A percentile compares a stretch with the other conserved stretches of the same genome.
These are phyloP conservation scores for Petromus typicus DNA, from an alignment of 2,113 vertebrate genomes.

Conservation along the genomic window DNA sequence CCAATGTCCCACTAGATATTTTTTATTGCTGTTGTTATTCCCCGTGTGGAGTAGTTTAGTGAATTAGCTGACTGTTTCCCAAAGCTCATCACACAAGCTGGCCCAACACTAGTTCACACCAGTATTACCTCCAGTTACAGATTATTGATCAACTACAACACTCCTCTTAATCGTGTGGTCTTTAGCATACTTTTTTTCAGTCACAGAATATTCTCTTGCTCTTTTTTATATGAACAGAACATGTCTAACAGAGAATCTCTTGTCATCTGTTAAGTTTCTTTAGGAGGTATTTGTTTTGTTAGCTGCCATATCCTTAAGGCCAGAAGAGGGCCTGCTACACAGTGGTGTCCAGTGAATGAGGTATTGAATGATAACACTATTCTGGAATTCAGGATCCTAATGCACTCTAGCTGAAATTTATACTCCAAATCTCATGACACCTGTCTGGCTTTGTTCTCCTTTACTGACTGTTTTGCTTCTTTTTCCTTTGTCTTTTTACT, in stretches of 20 bases:
- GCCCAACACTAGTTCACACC: too few species aligned
- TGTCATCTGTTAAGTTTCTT: neutral
- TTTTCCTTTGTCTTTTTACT: neutral
- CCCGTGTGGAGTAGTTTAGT: neutral
- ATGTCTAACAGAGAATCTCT: neutral
- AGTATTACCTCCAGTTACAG: neutral
- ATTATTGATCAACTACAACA: neutral
- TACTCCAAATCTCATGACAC: neutral
- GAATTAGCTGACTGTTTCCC: neutral
- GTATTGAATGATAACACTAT: neutral
- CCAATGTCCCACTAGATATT: neutral
- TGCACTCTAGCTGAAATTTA: neutral
- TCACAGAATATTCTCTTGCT: neutral
- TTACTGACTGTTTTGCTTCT: neutral
- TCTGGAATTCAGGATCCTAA: neutral
- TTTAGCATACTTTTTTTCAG: neutral
- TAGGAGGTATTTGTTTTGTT: constrained; percentile 30
- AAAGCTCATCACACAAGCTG: neutral
- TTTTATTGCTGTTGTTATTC: neutral
- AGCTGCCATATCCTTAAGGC: neutral
- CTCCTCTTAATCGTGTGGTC: neutral
- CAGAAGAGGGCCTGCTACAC: neutral
- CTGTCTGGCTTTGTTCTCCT: neutral
- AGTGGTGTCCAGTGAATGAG: neutral
- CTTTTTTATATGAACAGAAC: constrained; percentile 5